Conservation (phyloP, 1,140 invertebrate genomes). For the Venturia canescens region DNA sequence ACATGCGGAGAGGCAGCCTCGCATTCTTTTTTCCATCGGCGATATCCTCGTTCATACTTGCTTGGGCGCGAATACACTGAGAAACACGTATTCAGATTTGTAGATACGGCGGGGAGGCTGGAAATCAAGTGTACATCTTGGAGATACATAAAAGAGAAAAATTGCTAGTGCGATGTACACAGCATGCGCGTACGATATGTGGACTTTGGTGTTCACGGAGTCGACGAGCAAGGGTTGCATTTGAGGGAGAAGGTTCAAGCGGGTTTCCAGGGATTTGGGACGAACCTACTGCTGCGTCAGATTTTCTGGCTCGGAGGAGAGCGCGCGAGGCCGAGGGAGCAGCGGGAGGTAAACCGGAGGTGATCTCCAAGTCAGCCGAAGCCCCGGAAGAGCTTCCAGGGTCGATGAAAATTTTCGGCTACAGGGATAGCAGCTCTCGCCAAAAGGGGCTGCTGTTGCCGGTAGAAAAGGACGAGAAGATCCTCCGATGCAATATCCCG, state of each 20-base stretch:
- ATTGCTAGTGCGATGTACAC: not conserved
- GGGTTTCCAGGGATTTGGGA: constrained; percentile 52
- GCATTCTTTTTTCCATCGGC: too few species aligned
- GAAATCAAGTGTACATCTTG: not conserved
- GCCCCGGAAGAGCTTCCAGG: constrained; percentile 35
- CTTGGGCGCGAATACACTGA: too few species aligned
- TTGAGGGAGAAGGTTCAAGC: constrained; percentile 33
- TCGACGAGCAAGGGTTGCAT: not conserved
- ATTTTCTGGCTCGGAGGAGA: constrained; percentile 45
- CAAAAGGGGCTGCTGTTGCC: constrained; percentile 13
- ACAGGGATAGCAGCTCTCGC: not conserved
- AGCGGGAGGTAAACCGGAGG: not conserved
- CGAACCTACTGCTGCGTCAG: constrained; percentile 47
- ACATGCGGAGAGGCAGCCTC: too few species aligned
- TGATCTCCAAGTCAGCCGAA: constrained; percentile 35
- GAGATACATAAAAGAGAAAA: not conserved
- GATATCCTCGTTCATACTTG: too few species aligned
- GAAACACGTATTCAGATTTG: too few species aligned
- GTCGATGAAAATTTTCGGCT: constrained; percentile 48
- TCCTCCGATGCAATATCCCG: too few species aligned
- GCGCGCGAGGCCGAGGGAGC: not conserved
- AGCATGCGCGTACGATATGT: not conserved
- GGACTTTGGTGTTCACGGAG: not conserved
- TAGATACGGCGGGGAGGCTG: too few species aligned
- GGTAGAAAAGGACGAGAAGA: constrained; percentile 4